These are phyloP conservation scores for Callionymus lyra DNA, from an alignment of 2,113 vertebrate species.

Conservation along the genomic window DNA sequence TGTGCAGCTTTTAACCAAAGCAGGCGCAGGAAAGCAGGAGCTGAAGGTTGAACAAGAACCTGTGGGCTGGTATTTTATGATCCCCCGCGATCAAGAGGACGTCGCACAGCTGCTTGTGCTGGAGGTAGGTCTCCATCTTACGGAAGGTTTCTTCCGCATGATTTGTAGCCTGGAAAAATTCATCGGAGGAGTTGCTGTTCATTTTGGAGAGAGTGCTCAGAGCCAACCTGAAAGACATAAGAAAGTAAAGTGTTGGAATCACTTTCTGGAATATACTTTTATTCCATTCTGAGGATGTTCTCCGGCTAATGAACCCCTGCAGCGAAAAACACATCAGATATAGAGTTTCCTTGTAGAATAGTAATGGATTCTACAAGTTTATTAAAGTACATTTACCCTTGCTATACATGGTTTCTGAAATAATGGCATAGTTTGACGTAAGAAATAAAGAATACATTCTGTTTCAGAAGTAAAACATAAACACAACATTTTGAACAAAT, in stretches of 20 bases:
- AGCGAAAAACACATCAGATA: too few species aligned
- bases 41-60: slow-evolving; percentile 61
- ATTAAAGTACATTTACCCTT: too few species aligned
- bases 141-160: slow-evolving; percentile 89
- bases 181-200: slow-evolving; percentile 74
- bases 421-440: too few species aligned
- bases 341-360: too few species aligned
- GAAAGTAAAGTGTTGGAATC: neutral
- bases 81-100: slow-evolving; percentile 87
- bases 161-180: slow-evolving; percentile 81
- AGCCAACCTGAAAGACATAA: slow-evolving; percentile 64
- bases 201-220: slow-evolving; percentile 70
- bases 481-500: too few species aligned
- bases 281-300: too few species aligned
- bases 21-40: slow-evolving; percentile 15
- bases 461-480: too few species aligned
- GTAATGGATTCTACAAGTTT: too few species aligned
- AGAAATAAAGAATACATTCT: too few species aligned
- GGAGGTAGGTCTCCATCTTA: slow-evolving; percentile 92
- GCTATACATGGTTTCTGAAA: too few species aligned
- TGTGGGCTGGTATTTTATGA: slow-evolving; percentile 91
- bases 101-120: slow-evolving; percentile 92
- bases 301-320: too few species aligned
- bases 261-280: too few species aligned
- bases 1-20: slow-evolving; percentile 14